These are phyloP conservation scores for Dryoscopus gambensis DNA, from an alignment of 2,113 vertebrate species.

Conservation along the genomic window DNA sequence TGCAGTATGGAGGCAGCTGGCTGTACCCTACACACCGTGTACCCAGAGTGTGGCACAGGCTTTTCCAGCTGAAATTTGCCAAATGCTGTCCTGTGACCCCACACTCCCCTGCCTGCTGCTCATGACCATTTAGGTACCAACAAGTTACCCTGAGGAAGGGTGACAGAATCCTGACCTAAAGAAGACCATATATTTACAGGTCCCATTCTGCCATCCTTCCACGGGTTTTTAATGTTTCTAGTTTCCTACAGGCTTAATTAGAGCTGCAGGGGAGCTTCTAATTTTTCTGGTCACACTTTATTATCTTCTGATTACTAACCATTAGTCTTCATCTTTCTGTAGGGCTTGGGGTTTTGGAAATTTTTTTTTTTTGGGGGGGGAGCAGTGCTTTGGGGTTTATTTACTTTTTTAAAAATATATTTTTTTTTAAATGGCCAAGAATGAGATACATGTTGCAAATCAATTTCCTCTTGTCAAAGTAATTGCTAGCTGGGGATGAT, in stretches of 20 bases:
- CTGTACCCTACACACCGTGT: not conserved
- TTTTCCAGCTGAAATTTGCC: not conserved
- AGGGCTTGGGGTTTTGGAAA: not conserved
- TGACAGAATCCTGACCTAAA: not conserved
- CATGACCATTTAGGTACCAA: not conserved
- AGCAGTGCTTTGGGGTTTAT: accelerated
- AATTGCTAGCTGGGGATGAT: not conserved
- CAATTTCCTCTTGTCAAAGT: constrained; percentile 12
- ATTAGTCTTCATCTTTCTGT: not conserved
- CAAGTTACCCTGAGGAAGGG: not conserved
- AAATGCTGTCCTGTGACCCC: not conserved
- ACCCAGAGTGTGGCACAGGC: accelerated
- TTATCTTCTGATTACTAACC: constrained; percentile 14
- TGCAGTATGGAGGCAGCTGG: not conserved
- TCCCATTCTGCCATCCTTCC: not conserved
- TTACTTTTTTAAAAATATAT: not conserved
- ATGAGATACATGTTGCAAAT: not conserved
- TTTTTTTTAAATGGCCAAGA: not conserved
- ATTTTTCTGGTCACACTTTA: constrained; percentile 40
- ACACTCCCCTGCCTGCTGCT: not conserved
- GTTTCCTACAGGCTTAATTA: not conserved
- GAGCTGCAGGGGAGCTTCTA: constrained; percentile 12
- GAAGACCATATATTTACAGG: not conserved
- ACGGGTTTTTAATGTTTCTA: not conserved
- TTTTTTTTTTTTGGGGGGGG: too few species aligned